phyloP scores from a whole-genome alignment of 1,140 invertebrate genomes.

The Bombus fervidus region DNA sequence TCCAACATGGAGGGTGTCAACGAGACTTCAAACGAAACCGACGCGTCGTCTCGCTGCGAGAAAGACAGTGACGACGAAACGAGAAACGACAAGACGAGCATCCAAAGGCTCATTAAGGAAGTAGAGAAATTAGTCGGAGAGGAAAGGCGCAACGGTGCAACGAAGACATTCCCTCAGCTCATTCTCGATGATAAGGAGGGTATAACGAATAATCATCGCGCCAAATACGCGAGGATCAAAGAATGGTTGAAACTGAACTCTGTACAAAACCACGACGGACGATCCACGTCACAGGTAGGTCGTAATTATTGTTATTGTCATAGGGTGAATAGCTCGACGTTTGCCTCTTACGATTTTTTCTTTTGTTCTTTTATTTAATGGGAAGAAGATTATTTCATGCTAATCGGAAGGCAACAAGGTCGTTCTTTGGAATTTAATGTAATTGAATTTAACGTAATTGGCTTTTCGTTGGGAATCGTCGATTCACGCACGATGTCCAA shows the following conservation, averaged over 20 bases:
- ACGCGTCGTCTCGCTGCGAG: constrained; percentile 21
- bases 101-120: constrained; percentile 86
- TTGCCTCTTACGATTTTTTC: not conserved
- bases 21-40: constrained; percentile 32
- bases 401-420: not conserved
- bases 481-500: not conserved
- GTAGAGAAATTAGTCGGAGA: constrained; percentile 87
- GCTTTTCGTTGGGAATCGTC: not conserved
- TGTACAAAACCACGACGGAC: constrained; percentile 68
- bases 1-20: constrained; percentile 33
- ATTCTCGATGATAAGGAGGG: constrained; percentile 80
- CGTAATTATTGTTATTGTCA: constrained; percentile 1
- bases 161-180: constrained; percentile 82
- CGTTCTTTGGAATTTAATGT: not conserved
- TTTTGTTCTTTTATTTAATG: not conserved
- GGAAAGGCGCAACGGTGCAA: constrained; percentile 78
- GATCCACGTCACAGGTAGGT: constrained; percentile 70
- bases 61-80: constrained; percentile 79
- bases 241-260: constrained; percentile 86
- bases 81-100: constrained; percentile 80
- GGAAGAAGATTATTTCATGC: not conserved
- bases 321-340: not conserved
- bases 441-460: not conserved
- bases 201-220: constrained; percentile 80
- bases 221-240: constrained; percentile 87